Percentiles rank a stretch among this genome's conserved stretches.
phyloP scores from a whole-genome alignment of 2,113 vertebrate species.

The Corvus moneduloides region DNA sequence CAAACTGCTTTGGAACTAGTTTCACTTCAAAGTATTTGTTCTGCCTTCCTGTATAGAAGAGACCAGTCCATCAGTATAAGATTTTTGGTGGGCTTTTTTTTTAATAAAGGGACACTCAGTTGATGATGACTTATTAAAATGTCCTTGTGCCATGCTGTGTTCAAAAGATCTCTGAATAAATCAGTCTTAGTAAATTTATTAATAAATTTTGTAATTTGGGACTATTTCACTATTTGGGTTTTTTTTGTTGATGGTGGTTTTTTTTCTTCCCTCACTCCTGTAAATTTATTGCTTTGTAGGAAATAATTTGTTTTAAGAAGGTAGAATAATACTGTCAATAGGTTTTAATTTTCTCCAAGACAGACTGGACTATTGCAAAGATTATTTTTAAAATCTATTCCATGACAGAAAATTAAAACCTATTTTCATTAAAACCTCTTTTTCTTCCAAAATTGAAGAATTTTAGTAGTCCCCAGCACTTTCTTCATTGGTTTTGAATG shows the following conservation, averaged over 20 bases:
- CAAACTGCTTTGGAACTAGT: neutral
- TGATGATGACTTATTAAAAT: neutral
- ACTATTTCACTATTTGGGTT: neutral
- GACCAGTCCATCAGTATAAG: neutral
- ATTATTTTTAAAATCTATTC: neutral
- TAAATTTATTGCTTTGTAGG: neutral
- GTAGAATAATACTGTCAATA: neutral
- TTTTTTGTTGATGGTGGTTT: neutral
- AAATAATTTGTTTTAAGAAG: neutral
- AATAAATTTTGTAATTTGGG: neutral
- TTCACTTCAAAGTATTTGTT: neutral
- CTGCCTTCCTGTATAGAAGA: neutral
- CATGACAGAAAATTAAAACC: neutral
- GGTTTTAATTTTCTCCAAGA: neutral
- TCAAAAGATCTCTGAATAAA: neutral
- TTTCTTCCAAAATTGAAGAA: neutral
- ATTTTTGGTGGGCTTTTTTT: neutral
- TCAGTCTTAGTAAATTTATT: neutral
- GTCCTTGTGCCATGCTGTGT: neutral
- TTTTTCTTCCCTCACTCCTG: neutral
- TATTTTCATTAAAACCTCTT: neutral
- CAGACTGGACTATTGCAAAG: neutral
- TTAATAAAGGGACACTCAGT: neutral
- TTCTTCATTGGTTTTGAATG: neutral
- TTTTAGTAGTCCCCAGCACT: neutral